phyloP scores from a whole-genome alignment of 2,888 invertebrate species.

The Dilophus febrilis region DNA sequence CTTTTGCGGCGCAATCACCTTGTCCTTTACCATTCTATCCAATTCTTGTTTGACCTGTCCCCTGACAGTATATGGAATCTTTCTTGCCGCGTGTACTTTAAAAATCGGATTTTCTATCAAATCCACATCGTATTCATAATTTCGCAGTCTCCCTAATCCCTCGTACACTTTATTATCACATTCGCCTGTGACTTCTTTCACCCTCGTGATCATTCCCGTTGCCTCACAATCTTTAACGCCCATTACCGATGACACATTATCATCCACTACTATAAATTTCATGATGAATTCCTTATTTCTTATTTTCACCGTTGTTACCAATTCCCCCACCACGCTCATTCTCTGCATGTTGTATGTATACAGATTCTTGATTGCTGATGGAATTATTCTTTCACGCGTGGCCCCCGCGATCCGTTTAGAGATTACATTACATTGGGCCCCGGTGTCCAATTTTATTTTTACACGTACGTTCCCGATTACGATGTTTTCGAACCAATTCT shows the following conservation, averaged over 20 bases:
- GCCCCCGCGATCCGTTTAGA: not conserved
- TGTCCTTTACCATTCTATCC: conserved; percentile 8
- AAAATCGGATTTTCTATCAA: not conserved
- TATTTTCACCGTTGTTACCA: not conserved
- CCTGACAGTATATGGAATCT: conserved; percentile 9
- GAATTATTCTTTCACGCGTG: not conserved
- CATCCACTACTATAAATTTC: not conserved
- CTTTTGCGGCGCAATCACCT: conserved; percentile 8
- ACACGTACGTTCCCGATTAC: not conserved
- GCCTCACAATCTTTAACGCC: not conserved
- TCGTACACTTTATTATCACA: not conserved
- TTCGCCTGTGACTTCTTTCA: too few relatives aligned
- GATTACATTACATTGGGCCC: conserved; percentile 6
- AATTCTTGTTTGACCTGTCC: conserved; percentile 10
- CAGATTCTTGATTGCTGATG: conserved; percentile 4
- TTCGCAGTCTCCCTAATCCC: not conserved
- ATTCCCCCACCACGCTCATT: not conserved
- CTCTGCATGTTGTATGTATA: not conserved
- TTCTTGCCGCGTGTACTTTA: conserved; percentile 4
- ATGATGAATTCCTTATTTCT: not conserved
- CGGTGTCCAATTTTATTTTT: conserved; percentile 3
- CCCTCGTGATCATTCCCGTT: too few relatives aligned
- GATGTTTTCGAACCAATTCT: not conserved
- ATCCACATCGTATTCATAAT: conserved; percentile 1
- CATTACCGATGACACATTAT: not conserved